Conservation (phyloP, 2,797 vertebrate species). For the Alosa sapidissima region DNA sequence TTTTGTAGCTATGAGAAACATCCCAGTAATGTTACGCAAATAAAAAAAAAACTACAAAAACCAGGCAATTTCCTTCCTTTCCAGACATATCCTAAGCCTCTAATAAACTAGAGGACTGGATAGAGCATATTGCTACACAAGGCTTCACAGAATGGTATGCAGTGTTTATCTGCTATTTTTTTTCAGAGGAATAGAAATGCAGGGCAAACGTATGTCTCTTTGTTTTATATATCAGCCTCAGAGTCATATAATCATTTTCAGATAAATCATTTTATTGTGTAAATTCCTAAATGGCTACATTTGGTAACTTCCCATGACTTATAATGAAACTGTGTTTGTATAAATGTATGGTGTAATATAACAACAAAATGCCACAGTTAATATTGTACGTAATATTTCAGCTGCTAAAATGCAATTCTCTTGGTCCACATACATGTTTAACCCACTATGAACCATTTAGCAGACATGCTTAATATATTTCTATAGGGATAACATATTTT, state of each 20-base stretch:
- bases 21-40: conserved; percentile 41
- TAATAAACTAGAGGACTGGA: conserved; percentile 10
- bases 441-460: neutral
- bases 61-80: neutral
- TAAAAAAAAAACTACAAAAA: neutral
- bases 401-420: neutral
- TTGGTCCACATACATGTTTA: neutral
- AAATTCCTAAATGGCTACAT: neutral
- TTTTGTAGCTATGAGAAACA: conserved; percentile 32
- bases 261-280: too few relatives aligned
- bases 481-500: neutral
- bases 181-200: neutral
- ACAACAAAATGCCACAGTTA: neutral
- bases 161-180: neutral
- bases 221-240: neutral
- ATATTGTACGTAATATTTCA: neutral
- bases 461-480: neutral
- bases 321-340: neutral
- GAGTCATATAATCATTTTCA: too few relatives aligned
- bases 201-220: neutral
- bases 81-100: conserved; percentile 36
- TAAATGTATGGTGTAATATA: neutral
- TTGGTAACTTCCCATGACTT: neutral
- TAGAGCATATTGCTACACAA: conserved; percentile 9
- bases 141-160: neutral